Conservation (phyloP, 2,888 invertebrate genomes). For the Himalopsyche anomala region DNA sequence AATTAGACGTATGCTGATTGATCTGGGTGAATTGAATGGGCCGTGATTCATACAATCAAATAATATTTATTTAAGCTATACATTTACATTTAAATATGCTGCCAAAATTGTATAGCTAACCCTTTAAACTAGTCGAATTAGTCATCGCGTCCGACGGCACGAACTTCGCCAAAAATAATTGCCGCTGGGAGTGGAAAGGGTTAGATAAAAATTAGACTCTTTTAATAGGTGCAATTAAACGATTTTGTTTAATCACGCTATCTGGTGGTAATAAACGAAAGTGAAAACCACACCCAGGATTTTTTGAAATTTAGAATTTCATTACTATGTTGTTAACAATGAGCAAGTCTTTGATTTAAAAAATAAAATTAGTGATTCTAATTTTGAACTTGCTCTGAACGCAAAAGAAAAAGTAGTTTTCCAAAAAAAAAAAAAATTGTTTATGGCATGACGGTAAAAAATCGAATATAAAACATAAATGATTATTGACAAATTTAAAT, state of each 20-base stretch:
- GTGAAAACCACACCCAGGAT: conserved; percentile 15
- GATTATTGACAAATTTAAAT: too few relatives aligned
- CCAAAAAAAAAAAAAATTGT: too few relatives aligned
- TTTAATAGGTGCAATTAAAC: conserved; percentile 33
- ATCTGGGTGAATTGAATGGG: neutral
- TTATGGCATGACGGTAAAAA: too few relatives aligned
- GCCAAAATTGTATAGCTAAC: conserved; percentile 6
- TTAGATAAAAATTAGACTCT: conserved; percentile 26
- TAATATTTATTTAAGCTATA: neutral
- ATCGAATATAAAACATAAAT: too few relatives aligned
- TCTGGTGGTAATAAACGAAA: conserved; percentile 9
- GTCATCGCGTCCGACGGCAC: conserved; percentile 10
- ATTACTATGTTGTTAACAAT: neutral
- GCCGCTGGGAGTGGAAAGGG: conserved; percentile 5
- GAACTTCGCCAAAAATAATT: conserved; percentile 34
- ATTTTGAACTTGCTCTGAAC: too few relatives aligned
- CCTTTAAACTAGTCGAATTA: neutral
- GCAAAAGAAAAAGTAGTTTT: too few relatives aligned
- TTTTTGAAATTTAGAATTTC: conserved; percentile 2
- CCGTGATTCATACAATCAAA: neutral
- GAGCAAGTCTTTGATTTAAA: too few relatives aligned
- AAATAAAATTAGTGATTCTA: too few relatives aligned
- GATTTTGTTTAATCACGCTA: conserved; percentile 18
- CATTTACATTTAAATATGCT: neutral
- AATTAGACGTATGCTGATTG: too few relatives aligned